phyloP scores from a whole-genome alignment of 37 sponge, comb jelly and placozoan species.

The Agelas oroides region DNA sequence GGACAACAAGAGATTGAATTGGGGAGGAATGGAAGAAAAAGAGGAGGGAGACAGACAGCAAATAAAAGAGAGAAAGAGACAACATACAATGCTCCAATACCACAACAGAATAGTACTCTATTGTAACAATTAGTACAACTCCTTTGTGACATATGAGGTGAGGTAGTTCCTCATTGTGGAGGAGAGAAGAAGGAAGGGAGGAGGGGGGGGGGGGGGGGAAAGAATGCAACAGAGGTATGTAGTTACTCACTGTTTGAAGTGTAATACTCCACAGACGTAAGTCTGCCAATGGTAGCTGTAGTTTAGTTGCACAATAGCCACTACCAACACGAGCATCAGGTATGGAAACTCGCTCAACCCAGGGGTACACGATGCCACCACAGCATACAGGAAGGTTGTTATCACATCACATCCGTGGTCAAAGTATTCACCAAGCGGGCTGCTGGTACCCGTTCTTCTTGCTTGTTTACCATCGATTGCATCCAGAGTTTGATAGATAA shows the following conservation, averaged over 20 bases:
- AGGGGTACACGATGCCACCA: conserved; percentile 52
- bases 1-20: background rate
- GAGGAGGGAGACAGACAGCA: no score
- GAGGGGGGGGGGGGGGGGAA: background rate
- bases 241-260: conserved; percentile 71
- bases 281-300: conserved; percentile 95
- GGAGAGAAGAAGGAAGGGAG: background rate
- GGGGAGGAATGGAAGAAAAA: background rate
- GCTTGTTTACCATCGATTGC: conserved; percentile 97
- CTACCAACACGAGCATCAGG: conserved; percentile 38
- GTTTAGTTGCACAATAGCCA: conserved; percentile 50
- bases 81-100: no score
- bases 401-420: conserved; percentile 97
- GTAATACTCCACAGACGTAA: conserved; percentile 82
- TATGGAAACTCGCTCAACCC: conserved; percentile 57
- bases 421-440: conserved; percentile 91
- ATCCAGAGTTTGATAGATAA: conserved; percentile 91
- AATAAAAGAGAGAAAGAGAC: no score
- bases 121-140: no score
- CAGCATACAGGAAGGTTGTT: conserved; percentile 70
- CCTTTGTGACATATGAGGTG: no score
- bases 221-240: background rate
- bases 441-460: conserved; percentile 75
- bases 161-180: no score
- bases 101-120: no score